phyloP scores from a whole-genome alignment of 2,113 vertebrate species.

The Gymnarchus niloticus region DNA sequence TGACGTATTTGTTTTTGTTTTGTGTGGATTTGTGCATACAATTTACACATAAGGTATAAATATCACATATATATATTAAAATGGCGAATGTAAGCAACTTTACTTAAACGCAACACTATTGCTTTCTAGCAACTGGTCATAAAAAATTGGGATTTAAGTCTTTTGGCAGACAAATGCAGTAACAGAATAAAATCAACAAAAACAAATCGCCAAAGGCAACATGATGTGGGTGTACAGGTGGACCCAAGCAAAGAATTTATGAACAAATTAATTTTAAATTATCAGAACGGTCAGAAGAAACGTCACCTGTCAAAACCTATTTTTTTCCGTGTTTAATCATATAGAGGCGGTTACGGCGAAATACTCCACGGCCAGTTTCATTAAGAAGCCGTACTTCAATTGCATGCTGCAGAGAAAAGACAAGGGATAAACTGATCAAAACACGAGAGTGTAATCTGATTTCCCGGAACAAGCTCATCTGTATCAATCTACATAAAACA shows the following conservation, averaged over 20 bases:
- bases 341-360: constrained; percentile 39
- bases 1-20: not conserved
- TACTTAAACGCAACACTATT: constrained; percentile 29
- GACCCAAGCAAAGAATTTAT: constrained; percentile 47
- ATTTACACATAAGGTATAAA: not conserved
- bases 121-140: constrained; percentile 10
- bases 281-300: constrained; percentile 52
- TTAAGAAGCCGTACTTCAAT: constrained; percentile 31
- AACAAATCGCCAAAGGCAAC: constrained; percentile 51
- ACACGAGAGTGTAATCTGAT: constrained; percentile 43
- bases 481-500: constrained; percentile 41
- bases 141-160: constrained; percentile 24
- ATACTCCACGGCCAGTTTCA: constrained; percentile 27
- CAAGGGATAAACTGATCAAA: constrained; percentile 42
- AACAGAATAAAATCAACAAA: constrained; percentile 39
- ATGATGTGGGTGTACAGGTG: constrained; percentile 36
- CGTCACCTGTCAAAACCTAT: constrained; percentile 60
- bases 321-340: constrained; percentile 46
- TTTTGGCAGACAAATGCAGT: constrained; percentile 28
- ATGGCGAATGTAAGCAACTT: not conserved
- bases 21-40: not conserved
- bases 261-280: constrained; percentile 51
- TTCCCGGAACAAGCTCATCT: constrained; percentile 43
- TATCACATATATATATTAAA: not conserved
- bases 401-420: constrained; percentile 25